A percentile compares a stretch with the other conserved stretches of the same genome.
phyloP scores from a whole-genome alignment of 2,888 invertebrate species.

The Stenoptilia bipunctidactyla region DNA sequence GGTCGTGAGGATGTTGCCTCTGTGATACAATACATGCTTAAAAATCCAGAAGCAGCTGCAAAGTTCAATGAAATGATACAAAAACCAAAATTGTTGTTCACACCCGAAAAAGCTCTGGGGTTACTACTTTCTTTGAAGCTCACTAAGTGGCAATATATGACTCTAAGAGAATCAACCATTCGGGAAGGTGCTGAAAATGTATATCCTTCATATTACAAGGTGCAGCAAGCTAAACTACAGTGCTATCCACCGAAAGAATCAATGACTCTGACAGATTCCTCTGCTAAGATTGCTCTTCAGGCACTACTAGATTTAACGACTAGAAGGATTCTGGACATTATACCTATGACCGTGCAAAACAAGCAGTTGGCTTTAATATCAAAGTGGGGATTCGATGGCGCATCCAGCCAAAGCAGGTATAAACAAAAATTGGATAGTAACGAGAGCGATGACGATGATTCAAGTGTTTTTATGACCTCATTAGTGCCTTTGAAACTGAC shows the following conservation, averaged over 20 bases:
- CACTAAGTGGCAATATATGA: slow-evolving; percentile 6
- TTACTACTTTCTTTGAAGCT: slow-evolving; percentile 1
- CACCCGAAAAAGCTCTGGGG: slow-evolving; percentile 5
- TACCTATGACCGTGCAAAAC: slow-evolving; percentile 1
- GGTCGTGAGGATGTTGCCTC: slow-evolving; percentile 3
- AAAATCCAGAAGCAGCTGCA: slow-evolving; percentile 4
- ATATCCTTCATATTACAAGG: slow-evolving; percentile 5
- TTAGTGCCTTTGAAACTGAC: slow-evolving; percentile 10
- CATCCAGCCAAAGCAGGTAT: slow-evolving; percentile 10
- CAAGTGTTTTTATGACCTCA: slow-evolving; percentile 10
- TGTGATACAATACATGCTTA: slow-evolving; percentile 4
- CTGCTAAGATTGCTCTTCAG: slow-evolving; percentile 10
- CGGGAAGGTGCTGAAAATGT: neutral
- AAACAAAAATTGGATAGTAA: slow-evolving; percentile 2
- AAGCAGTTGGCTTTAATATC: slow-evolving; percentile 7
- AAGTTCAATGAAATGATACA: neutral
- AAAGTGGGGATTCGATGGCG: slow-evolving; percentile 13
- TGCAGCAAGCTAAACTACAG: slow-evolving; percentile 4
- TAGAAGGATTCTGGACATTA: neutral
- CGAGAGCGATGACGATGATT: neutral
- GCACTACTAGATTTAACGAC: slow-evolving; percentile 1
- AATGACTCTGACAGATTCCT: slow-evolving; percentile 4
- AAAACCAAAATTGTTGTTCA: neutral
- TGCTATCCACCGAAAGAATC: slow-evolving; percentile 6
- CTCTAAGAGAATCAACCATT: slow-evolving; percentile 4